phyloP scores from a whole-genome alignment of 1,140 invertebrate species.

The Procambarus clarkii region DNA sequence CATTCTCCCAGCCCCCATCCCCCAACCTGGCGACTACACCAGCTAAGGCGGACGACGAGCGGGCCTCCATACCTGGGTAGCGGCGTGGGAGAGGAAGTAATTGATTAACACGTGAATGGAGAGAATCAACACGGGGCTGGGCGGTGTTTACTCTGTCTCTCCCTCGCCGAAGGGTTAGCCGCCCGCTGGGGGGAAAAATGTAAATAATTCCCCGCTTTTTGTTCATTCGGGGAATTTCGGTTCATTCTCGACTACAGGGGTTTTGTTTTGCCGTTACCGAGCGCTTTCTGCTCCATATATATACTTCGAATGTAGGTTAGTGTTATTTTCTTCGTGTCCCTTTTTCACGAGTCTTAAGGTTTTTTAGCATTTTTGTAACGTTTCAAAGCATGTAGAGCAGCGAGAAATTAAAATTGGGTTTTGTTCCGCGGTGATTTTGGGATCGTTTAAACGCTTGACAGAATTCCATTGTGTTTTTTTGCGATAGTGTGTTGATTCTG shows the following conservation, averaged over 20 bases:
- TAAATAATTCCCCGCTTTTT: conserved; percentile 26
- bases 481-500: conserved; percentile 33
- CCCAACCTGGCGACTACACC: too few species aligned
- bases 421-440: not conserved
- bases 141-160: conserved; percentile 34
- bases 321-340: too few species aligned
- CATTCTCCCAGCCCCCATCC: too few species aligned
- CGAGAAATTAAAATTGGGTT: too few species aligned
- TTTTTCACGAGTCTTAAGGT: not conserved
- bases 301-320: not conserved
- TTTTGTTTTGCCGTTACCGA: not conserved
- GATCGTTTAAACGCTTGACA: conserved; percentile 26
- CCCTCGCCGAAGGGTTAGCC: conserved; percentile 30
- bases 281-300: not conserved
- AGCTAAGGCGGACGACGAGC: not conserved
- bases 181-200: conserved; percentile 1
- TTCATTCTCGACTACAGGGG: not conserved
- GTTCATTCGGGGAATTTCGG: conserved; percentile 19
- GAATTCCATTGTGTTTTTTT: conserved; percentile 7
- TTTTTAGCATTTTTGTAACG: not conserved
- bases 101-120: conserved; percentile 61
- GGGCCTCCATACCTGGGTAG: conserved; percentile 13
- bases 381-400: not conserved
- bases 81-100: conserved; percentile 64
- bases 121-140: conserved; percentile 28